These are phyloP conservation scores for Thalassophryne amazonica DNA, from an alignment of 2,797 vertebrate species.

Conservation along the genomic window DNA sequence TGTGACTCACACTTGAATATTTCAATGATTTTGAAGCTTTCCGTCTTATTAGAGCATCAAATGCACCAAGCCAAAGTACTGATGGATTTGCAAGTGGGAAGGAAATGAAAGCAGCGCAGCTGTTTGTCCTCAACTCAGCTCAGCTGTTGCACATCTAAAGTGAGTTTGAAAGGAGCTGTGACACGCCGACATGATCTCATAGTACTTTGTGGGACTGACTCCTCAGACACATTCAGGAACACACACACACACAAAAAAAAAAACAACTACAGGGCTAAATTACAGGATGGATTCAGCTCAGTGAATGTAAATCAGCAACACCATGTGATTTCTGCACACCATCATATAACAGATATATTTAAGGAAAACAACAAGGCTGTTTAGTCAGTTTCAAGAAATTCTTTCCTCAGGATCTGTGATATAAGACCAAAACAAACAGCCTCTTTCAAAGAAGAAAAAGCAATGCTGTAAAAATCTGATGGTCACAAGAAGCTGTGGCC, in stretches of 20 bases:
- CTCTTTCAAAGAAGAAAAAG: too few relatives aligned
- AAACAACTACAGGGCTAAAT: background rate
- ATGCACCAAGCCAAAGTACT: slow-evolving; percentile 16
- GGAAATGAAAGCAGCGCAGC: slow-evolving; percentile 19
- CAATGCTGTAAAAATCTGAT: too few relatives aligned
- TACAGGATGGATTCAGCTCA: background rate
- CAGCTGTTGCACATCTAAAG: slow-evolving; percentile 34
- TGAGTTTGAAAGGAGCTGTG: slow-evolving; percentile 10
- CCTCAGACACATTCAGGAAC: background rate
- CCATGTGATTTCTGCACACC: too few relatives aligned
- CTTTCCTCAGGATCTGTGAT: too few relatives aligned
- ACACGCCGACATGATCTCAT: slow-evolving; percentile 17
- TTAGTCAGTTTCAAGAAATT: too few relatives aligned
- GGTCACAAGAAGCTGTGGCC: too few relatives aligned
- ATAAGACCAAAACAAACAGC: too few relatives aligned
- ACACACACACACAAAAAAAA: background rate
- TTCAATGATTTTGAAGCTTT: slow-evolving; percentile 10
- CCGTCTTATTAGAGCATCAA: background rate
- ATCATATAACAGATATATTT: too few relatives aligned
- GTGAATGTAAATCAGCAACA: slow-evolving; percentile 23
- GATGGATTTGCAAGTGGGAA: slow-evolving; percentile 1
- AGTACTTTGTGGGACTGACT: background rate
- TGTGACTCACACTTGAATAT: background rate
- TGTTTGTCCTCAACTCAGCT: slow-evolving; percentile 18
- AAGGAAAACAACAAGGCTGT: too few relatives aligned